A percentile compares a stretch with the other conserved stretches of the same genome.
Conservation (phyloP, 2,888 invertebrate genomes). For the Dynastes grantii region DNA sequence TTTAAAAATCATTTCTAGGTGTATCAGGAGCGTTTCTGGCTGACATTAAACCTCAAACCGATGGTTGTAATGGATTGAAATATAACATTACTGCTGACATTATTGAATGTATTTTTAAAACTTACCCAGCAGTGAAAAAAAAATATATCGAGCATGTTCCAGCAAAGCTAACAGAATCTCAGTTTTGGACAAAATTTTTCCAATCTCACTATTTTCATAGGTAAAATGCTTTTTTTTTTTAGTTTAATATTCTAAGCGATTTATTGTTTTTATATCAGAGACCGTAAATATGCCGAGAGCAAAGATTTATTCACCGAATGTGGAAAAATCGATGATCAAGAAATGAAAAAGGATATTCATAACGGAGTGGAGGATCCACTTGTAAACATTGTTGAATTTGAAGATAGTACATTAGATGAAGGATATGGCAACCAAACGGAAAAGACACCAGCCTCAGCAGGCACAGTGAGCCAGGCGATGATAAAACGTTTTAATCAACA, state of each 20-base stretch:
- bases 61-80: slow-evolving; percentile 96
- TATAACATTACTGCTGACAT: slow-evolving; percentile 98
- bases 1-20: slow-evolving; percentile 68
- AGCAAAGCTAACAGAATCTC: slow-evolving; percentile 93
- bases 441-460: slow-evolving; percentile 70
- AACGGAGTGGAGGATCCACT: slow-evolving; percentile 86
- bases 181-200: slow-evolving; percentile 99
- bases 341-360: slow-evolving; percentile 83
- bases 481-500: slow-evolving; percentile 98
- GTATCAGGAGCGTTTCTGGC: slow-evolving; percentile 87
- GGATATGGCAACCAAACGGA: slow-evolving; percentile 75
- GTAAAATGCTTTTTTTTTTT: slow-evolving; percentile 60
- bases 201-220: slow-evolving; percentile 99
- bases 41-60: slow-evolving; percentile 97
- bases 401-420: slow-evolving; percentile 80
- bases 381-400: slow-evolving; percentile 88
- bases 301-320: slow-evolving; percentile 99
- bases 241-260: not conserved
- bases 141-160: slow-evolving; percentile 98
- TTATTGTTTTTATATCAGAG: slow-evolving; percentile 69
- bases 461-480: slow-evolving; percentile 90
- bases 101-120: slow-evolving; percentile 98
- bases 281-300: slow-evolving; percentile 89
- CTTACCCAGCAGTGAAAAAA: slow-evolving; percentile 98
- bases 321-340: slow-evolving; percentile 94